phyloP scores from a whole-genome alignment of 2,888 invertebrate genomes.

The Lasioglossum lativentre region DNA sequence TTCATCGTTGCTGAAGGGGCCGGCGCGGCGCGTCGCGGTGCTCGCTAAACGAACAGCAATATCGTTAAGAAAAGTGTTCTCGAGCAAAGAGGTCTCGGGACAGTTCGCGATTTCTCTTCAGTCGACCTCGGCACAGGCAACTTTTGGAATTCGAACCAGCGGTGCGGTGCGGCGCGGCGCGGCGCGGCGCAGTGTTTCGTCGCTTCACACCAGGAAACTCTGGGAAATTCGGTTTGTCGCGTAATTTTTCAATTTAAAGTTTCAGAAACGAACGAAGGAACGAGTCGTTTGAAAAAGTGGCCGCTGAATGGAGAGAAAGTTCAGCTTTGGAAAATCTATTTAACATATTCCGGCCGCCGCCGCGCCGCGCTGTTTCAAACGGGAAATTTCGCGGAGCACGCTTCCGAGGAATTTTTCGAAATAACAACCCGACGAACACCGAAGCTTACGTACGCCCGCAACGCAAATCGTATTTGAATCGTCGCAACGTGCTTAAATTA shows the following conservation, averaged over 20 bases:
- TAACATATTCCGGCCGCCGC: background rate
- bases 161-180: too few species aligned
- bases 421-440: constrained; percentile 2
- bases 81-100: background rate
- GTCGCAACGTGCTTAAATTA: constrained; percentile 1
- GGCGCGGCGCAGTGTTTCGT: background rate
- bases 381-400: constrained; percentile 7
- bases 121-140: background rate
- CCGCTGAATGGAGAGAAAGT: background rate
- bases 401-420: constrained; percentile 13
- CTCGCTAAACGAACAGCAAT: constrained; percentile 11
- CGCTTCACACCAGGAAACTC: background rate
- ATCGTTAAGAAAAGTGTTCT: constrained; percentile 6
- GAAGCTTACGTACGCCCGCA: background rate
- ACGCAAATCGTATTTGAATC: constrained; percentile 7
- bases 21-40: background rate
- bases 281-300: constrained; percentile 5
- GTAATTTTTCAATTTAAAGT: constrained; percentile 24
- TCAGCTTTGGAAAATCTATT: background rate
- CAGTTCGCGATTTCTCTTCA: constrained; percentile 1
- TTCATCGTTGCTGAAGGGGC: background rate
- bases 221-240: constrained; percentile 21
- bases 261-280: constrained; percentile 14
- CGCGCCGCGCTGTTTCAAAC: too few species aligned
- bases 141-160: constrained; percentile 11